Evolutionary conservation across 2,888 invertebrate species (phyloP), one percentile per base, ranked within the genome.

Genomic region (Mystacides longicornis): DNA sequence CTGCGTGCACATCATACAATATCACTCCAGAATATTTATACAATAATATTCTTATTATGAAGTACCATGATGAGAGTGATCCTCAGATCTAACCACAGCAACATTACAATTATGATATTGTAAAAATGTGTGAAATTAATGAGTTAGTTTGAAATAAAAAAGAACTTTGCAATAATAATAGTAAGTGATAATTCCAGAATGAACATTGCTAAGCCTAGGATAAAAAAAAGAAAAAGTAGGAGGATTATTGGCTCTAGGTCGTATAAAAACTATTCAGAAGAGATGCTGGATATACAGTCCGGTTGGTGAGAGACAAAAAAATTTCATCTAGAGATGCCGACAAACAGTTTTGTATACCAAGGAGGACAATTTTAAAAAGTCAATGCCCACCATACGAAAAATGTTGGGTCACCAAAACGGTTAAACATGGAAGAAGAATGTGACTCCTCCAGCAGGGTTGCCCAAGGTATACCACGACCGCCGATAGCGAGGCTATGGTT

Each of bases 181-280:
- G 31, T 43, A 14, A 43, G 7, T 43, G 16, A 14, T 43, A 43
- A 43, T 43, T 43, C 43, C 43, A 43, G 43, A 43, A 43, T 43
- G 43, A 43, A 43, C 43, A 18, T 14, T 43, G 43, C 43, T 43
- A 43, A 43, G 43, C 43, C 43, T 43, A 43, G 43, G 16, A 43
- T 43, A 43, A 43, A 7, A 18, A 43, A 43, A 43, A 43, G 43
- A 43, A 43, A 43, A 43, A 43, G 43, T 16, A 46, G 46, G n/a
- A 18, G 46, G 20, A 3, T 20, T 20, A 46, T 46, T 46, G 46
- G 46, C 21, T 46, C 46, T 18, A 18, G 46, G 20, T 21, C 46
- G 7, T 46, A 46, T 21, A 46, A 46, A 46, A 46, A 46, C n/a
- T 46, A 46, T 21, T 46, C 46, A 4, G 21, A 3, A 46, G 46